A percentile compares a stretch with the other conserved stretches of the same genome.
These are phyloP conservation scores for Protomyctophum bolini DNA, from an alignment of 2,113 vertebrate genomes.

Conservation along the genomic window DNA sequence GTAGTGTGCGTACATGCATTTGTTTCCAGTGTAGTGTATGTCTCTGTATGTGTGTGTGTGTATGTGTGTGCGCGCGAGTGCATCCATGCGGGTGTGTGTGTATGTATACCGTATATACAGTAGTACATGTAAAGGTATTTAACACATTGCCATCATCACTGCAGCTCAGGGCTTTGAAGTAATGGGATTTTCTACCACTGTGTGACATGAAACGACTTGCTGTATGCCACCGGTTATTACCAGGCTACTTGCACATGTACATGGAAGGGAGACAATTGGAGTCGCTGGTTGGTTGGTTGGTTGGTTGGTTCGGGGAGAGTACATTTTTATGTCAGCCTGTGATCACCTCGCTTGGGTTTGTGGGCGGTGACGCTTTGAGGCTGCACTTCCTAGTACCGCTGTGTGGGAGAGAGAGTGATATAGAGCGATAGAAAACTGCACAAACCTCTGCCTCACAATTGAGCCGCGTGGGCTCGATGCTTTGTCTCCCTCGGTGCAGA, in stretches of 20 bases:
- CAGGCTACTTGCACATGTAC: background rate
- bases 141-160: constrained; percentile 23
- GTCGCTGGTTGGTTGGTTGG: background rate
- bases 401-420: constrained; percentile 48
- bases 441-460: constrained; percentile 33
- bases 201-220: constrained; percentile 1
- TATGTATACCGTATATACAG: background rate
- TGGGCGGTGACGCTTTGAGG: constrained; percentile 55
- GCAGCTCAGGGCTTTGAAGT: constrained; percentile 7
- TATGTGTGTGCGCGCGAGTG: background rate
- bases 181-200: constrained; percentile 7
- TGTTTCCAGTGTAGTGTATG: background rate
- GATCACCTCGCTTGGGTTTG: constrained; percentile 37
- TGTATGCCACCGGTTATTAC: background rate
- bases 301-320: background rate
- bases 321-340: constrained; percentile 33
- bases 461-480: constrained; percentile 44
- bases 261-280: constrained; percentile 22
- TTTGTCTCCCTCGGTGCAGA: constrained; percentile 40
- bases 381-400: constrained; percentile 43
- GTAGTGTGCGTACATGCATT: background rate
- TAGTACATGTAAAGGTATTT: constrained; percentile 7
- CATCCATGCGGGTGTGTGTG: background rate
- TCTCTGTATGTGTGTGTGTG: background rate
- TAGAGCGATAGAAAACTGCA: constrained; percentile 39